These are phyloP conservation scores for Denticeps clupeoides DNA, from an alignment of 2,797 vertebrate species.

Conservation along the genomic window DNA sequence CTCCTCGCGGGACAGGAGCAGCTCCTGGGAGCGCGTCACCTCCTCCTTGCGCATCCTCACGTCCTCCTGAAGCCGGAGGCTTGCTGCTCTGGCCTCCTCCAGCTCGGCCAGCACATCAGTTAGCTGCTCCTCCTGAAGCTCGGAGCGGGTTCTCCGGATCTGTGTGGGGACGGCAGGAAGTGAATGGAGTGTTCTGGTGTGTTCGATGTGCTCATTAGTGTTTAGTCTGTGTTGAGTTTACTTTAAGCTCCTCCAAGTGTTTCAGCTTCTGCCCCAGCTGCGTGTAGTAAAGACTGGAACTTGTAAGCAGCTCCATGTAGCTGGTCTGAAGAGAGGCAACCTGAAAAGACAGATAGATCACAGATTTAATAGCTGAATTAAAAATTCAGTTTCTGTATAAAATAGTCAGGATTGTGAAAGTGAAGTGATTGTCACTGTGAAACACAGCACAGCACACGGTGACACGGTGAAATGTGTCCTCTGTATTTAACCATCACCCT, in stretches of 20 bases:
- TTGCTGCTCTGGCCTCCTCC: constrained; percentile 65
- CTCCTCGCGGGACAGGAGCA: constrained; percentile 71
- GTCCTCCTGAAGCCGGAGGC: constrained; percentile 42
- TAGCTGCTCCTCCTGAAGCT: constrained; percentile 85
- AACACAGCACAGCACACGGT: too few species aligned
- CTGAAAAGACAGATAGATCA: too few species aligned
- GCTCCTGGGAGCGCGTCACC: constrained; percentile 67
- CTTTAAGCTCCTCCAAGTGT: constrained; percentile 91
- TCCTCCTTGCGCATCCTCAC: constrained; percentile 72
- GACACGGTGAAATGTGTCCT: too few species aligned
- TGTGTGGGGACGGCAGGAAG: constrained; percentile 29
- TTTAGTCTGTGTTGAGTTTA: too few species aligned
- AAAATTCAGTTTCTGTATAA: not conserved
- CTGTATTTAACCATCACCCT: too few species aligned
- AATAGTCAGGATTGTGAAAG: too few species aligned
- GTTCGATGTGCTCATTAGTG: not conserved
- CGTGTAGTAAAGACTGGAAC: constrained; percentile 76
- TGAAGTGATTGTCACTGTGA: too few species aligned
- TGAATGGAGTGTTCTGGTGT: not conserved
- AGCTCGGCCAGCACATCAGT: constrained; percentile 66
- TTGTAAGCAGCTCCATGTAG: constrained; percentile 82
- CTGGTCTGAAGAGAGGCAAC: constrained; percentile 75
- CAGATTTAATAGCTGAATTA: not conserved
- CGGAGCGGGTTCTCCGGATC: constrained; percentile 88
- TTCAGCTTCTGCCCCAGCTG: constrained; percentile 79